Base-by-base conservation (phyloP, 1,140 invertebrate genomes). In the Lasioglossum albipes region DNA sequence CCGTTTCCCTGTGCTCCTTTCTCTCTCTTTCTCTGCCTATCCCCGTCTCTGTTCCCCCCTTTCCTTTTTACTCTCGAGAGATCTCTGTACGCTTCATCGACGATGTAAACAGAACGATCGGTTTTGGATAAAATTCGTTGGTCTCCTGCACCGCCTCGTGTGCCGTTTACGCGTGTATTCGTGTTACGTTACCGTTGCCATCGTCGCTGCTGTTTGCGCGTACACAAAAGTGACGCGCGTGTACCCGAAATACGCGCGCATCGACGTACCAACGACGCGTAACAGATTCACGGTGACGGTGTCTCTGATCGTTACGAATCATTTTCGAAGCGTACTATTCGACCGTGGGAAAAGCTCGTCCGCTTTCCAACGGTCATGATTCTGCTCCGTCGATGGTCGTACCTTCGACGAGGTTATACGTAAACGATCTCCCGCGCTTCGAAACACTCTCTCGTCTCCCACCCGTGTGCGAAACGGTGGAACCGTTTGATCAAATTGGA, bases 81-180 rank as follows among this genome's bases (percentile, higher is more conserved):
- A 74, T 74, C 36, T 66, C 62, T 67, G 62, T 59, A 49, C 57
- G 70, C 71, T 79, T 79, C 77, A 31, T 74, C 49, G 45, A 66
- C 77, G 77, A 79, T 79, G 77, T 79, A 79, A 79, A 79, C 77
- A 79, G 77, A 74, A 49, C 73, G 52, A 74, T 74, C 74, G 73
- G n/a, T 79, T 79, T 74, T 42, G 49, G 20, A 74, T 54, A 57
- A 66, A 74, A 65, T 66, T 49, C 42, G 12, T 65, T 59, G 4
- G n/a, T 7, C 20, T 79, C 42, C 18, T 36, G 45, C 16, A 31
- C 0, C 20, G 54, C 49, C 74, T 49, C 18, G 2, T 7, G n/a
- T 36, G 2, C 27, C 10, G 20, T 41, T 27, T 27, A n/a, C 20
- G 54, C 36, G 22, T 36, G 16, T 22, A 62, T 7, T 18, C 18